Evolutionary conservation across 2,888 invertebrate genomes (phyloP).

Genomic region (Autographa gamma): DNA sequence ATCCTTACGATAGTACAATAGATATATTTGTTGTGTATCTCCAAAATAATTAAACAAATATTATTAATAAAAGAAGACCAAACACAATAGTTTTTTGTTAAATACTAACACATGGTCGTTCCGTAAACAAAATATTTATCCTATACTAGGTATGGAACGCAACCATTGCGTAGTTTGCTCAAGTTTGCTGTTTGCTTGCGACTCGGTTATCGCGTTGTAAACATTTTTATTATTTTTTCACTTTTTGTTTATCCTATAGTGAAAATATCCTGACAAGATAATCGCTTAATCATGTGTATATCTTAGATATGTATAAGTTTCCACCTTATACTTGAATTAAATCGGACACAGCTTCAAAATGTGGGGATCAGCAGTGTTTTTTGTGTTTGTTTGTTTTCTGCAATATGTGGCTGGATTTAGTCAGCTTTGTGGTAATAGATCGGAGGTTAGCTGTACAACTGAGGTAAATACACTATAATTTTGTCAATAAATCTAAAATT

Average conservation of each 20-base stretch:
- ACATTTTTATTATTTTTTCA: constrained; percentile 61
- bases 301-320: constrained; percentile 51
- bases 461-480: constrained; percentile 68
- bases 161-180: constrained; percentile 40
- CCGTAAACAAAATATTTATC: too few species aligned
- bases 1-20: too few species aligned
- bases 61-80: too few species aligned
- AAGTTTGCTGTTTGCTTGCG: constrained; percentile 14
- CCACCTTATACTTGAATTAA: constrained; percentile 27
- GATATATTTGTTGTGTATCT: too few species aligned
- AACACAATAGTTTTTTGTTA: too few species aligned
- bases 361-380: constrained; percentile 66
- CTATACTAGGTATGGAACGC: constrained; percentile 11
- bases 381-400: constrained; percentile 67
- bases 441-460: constrained; percentile 77
- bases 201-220: constrained; percentile 47
- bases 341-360: constrained; percentile 55
- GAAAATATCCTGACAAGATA: constrained; percentile 43
- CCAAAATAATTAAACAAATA: too few species aligned
- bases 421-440: constrained; percentile 74
- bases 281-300: constrained; percentile 29
- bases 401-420: constrained; percentile 69
- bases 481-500: constrained; percentile 11
- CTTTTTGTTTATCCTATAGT: constrained; percentile 52
- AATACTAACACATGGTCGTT: too few species aligned